Conservation (phyloP, 2,113 vertebrate genomes). For the Clarias magur region DNA sequence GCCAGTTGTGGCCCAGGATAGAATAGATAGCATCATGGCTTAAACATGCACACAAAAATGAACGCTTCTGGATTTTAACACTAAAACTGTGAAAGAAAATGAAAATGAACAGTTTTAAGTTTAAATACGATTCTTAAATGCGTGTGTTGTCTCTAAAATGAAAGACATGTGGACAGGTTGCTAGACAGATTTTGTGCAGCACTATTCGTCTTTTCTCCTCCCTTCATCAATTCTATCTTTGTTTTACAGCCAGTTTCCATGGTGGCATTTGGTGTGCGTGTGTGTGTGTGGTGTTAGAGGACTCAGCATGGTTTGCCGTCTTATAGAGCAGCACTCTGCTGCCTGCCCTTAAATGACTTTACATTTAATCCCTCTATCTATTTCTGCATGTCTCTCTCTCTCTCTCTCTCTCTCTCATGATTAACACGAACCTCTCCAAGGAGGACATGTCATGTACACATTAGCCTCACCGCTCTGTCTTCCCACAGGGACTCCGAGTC, state of each 20-base stretch:
- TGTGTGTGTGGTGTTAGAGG: not conserved
- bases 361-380: slow-evolving; percentile 1
- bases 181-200: not conserved
- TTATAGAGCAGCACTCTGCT: slow-evolving; percentile 6
- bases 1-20: no score
- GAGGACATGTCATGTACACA: slow-evolving; percentile 4
- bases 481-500: slow-evolving; percentile 40
- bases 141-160: no score
- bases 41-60: not conserved
- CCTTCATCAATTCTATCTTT: slow-evolving; percentile 18
- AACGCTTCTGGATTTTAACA: not conserved
- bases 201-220: not conserved
- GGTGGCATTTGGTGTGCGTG: slow-evolving; percentile 29
- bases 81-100: no score
- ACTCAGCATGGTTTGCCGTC: not conserved
- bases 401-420: not conserved
- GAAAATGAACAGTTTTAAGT: not conserved
- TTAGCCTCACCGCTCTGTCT: not conserved
- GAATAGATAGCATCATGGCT: no score
- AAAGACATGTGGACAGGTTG: not conserved
- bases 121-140: no score
- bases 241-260: slow-evolving; percentile 47
- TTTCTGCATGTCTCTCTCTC: not conserved
- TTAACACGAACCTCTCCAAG: not conserved
- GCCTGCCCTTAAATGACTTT: slow-evolving; percentile 20